Percentiles rank a stretch among this genome's conserved stretches.
These are phyloP conservation scores for Cepaea hortensis DNA, from an alignment of 2,888 invertebrate genomes.

Conservation along the genomic window DNA sequence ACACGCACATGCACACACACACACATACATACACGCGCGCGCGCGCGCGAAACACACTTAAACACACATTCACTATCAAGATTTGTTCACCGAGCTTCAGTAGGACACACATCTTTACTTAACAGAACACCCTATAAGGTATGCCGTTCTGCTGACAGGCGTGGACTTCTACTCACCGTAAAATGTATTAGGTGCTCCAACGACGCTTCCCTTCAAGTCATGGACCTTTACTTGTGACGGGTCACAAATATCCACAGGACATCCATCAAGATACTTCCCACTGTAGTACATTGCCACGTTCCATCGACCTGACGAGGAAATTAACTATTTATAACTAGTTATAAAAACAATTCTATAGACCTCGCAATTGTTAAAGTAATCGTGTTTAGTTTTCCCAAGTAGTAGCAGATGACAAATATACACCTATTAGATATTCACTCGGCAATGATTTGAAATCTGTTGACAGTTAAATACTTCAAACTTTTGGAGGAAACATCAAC, in stretches of 20 bases:
- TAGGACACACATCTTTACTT: too few relatives aligned
- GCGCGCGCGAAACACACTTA: too few relatives aligned
- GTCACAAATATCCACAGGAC: constrained; percentile 67
- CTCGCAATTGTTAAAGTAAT: background rate
- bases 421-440: too few relatives aligned
- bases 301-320: constrained; percentile 61
- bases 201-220: constrained; percentile 60
- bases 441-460: too few relatives aligned
- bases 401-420: background rate
- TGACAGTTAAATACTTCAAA: too few relatives aligned
- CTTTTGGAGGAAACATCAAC: too few relatives aligned
- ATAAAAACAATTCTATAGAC: background rate
- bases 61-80: too few relatives aligned
- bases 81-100: too few relatives aligned
- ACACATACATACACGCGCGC: too few relatives aligned
- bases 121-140: too few relatives aligned
- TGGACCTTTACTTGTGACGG: constrained; percentile 66
- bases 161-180: constrained; percentile 54
- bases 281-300: constrained; percentile 60
- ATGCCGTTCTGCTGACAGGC: too few relatives aligned
- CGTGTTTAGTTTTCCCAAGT: background rate
- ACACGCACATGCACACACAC: too few relatives aligned
- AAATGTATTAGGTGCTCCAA: constrained; percentile 60
- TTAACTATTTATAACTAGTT: background rate
- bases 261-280: constrained; percentile 59